These are phyloP conservation scores for Typhlichthys eigenmanni DNA, from an alignment of 2,797 vertebrate genomes.

Conservation along the genomic window DNA sequence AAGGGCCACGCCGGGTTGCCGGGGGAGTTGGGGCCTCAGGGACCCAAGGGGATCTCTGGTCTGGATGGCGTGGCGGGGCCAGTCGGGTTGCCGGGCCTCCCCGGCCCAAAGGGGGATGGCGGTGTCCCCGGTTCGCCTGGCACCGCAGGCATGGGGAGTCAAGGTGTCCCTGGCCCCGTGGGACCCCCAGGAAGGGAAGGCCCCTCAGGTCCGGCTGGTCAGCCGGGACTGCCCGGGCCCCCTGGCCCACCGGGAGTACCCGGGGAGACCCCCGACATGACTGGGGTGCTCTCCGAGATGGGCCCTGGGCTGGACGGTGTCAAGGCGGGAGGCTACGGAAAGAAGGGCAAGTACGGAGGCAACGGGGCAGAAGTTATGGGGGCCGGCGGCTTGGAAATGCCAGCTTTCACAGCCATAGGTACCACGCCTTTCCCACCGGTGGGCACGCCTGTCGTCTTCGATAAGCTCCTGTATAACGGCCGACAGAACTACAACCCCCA, in stretches of 20 bases:
- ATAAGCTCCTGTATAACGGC: constrained; percentile 95
- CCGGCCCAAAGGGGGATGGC: constrained; percentile 87
- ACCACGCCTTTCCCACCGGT: constrained; percentile 92
- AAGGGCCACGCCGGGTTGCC: constrained; percentile 87
- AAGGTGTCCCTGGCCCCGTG: constrained; percentile 82
- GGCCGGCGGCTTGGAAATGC: constrained; percentile 87
- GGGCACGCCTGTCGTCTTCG: constrained; percentile 89
- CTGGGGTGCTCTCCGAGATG: constrained; percentile 89
- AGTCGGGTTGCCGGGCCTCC: constrained; percentile 85
- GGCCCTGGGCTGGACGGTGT: constrained; percentile 83
- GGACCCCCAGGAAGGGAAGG: constrained; percentile 89
- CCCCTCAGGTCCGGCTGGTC: constrained; percentile 81
- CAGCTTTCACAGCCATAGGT: constrained; percentile 90
- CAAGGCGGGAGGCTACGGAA: constrained; percentile 83
- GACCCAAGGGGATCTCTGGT: constrained; percentile 91
- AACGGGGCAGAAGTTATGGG: constrained; percentile 71
- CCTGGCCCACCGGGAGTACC: constrained; percentile 91
- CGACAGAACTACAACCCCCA: constrained; percentile 95
- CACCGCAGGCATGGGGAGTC: constrained; percentile 81
- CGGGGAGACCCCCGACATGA: constrained; percentile 81
- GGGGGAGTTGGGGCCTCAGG: constrained; percentile 88
- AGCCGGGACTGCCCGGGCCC: constrained; percentile 84
- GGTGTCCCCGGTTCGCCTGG: constrained; percentile 86
- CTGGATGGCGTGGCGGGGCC: constrained; percentile 87
- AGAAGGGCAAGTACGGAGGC: constrained; percentile 84